Conservation (phyloP, 2,888 invertebrate species). For the Aleiodes leptofemur region DNA sequence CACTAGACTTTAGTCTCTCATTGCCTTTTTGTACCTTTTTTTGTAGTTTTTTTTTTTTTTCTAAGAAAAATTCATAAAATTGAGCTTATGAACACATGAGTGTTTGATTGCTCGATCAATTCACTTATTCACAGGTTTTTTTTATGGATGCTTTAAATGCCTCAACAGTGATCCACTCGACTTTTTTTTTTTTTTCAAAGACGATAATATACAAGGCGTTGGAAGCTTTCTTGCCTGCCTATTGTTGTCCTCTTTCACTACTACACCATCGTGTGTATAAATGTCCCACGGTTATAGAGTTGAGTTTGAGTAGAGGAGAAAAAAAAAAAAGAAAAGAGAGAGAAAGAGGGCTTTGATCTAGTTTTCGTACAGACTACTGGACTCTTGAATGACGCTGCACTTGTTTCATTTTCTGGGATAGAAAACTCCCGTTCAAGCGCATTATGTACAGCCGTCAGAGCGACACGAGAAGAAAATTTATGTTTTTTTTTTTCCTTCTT, state of each 20-base stretch:
- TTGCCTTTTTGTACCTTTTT: too few species aligned
- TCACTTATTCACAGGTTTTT: conserved; percentile 2
- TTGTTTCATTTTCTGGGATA: conserved; percentile 22
- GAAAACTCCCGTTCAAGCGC: conserved; percentile 25
- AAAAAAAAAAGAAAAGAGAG: conserved; percentile 7
- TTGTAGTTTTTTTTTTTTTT: too few species aligned
- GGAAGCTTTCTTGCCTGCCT: conserved; percentile 8
- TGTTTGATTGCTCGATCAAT: not conserved
- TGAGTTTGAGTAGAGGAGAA: not conserved
- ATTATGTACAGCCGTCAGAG: conserved; percentile 5
- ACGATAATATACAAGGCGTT: conserved; percentile 33
- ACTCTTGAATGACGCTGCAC: conserved; percentile 24
- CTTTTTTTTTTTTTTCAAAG: conserved; percentile 13
- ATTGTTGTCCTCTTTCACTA: conserved; percentile 36
- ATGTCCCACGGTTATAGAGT: conserved; percentile 32
- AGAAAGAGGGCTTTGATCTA: conserved; percentile 38
- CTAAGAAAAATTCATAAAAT: too few species aligned
- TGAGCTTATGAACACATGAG: too few species aligned
- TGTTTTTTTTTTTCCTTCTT: conserved; percentile 2
- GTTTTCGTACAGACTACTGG: conserved; percentile 36
- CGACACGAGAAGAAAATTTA: conserved; percentile 17
- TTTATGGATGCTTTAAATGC: conserved; percentile 15
- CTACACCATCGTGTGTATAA: conserved; percentile 13
- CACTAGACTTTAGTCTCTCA: not conserved
- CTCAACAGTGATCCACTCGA: conserved; percentile 22